Base-by-base conservation (phyloP, 2,113 vertebrate genomes). In the Pelusios castaneus region DNA sequence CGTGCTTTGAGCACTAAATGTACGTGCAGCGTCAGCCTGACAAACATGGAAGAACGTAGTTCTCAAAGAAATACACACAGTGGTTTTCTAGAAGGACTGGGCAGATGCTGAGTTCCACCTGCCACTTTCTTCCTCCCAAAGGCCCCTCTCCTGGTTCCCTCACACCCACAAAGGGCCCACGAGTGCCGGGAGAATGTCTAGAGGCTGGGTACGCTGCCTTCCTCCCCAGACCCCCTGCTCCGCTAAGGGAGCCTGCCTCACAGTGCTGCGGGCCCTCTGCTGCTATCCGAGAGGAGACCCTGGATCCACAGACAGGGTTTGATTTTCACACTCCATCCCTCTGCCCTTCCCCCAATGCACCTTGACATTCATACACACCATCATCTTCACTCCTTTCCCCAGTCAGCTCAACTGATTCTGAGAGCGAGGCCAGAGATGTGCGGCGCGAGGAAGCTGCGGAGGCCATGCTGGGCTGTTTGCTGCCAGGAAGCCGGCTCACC, bases 381-480 rank as follows among this genome's bases (percentile, higher is more conserved):
- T 99, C 99, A 6, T 99, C 99, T 92, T 99, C 99, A 8, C 98
- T 99, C 80, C 99, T 98, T 19, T 99, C 99, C 51, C 97, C 98
- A 0, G 98, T 94, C 94, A 99, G 98, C 97, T 99, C 99, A 45
- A 99, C 98, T 0, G 99, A 99, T 91, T 99, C 99, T 0, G 99
- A 99, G 88, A 99, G 98, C 0, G 99, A 99, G 67, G 99, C 99
- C 85, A 99, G 96, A 7, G 99, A 99, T 0, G 99, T 99, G 82
- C 99, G 99, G 80, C 99, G 98, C 2, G 99, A 99, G 0, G 99
- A 99, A 2, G 99, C 99, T 1, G 99, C 99, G 0, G 99, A 99
- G 43, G 99, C 99, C 41, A 99, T 91, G 80, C 99, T 99, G 94
- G 99, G 99, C 82, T 99, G 99, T 94, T 98, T 98, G 97, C 99